These are phyloP conservation scores for Aradus depressus DNA, from an alignment of 2,888 invertebrate species.

Conservation along the genomic window DNA sequence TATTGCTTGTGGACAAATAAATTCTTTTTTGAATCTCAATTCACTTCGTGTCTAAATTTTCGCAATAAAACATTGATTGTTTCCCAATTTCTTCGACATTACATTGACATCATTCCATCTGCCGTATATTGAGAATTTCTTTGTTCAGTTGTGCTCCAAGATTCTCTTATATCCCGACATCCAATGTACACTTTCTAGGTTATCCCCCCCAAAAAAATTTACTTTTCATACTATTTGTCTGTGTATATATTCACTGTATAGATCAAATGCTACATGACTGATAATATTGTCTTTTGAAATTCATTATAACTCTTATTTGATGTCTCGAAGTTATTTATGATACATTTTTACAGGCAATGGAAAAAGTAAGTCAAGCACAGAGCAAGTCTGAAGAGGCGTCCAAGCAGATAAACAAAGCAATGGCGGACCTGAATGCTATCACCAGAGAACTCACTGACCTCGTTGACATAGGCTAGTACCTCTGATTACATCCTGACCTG, in stretches of 20 bases:
- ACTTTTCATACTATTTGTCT: neutral
- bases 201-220: neutral
- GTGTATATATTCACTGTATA: neutral
- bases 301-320: neutral
- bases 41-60: too few relatives aligned
- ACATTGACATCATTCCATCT: too few relatives aligned
- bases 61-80: too few relatives aligned
- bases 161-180: too few relatives aligned
- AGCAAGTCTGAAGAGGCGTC: slow-evolving; percentile 70
- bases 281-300: neutral
- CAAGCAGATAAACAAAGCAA: slow-evolving; percentile 67
- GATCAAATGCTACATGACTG: neutral
- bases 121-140: too few relatives aligned
- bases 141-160: too few relatives aligned
- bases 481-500: neutral
- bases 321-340: slow-evolving; percentile 1
- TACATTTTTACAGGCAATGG: slow-evolving; percentile 45
- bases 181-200: too few relatives aligned
- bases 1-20: too few relatives aligned
- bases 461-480: slow-evolving; percentile 52
- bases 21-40: too few relatives aligned
- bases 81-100: too few relatives aligned
- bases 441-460: slow-evolving; percentile 63
- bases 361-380: slow-evolving; percentile 72
- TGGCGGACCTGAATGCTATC: slow-evolving; percentile 65